Evolutionary conservation across 1,140 invertebrate genomes (phyloP), one percentile per base, ranked within the genome.

Genomic region (Papilio polytes): DNA sequence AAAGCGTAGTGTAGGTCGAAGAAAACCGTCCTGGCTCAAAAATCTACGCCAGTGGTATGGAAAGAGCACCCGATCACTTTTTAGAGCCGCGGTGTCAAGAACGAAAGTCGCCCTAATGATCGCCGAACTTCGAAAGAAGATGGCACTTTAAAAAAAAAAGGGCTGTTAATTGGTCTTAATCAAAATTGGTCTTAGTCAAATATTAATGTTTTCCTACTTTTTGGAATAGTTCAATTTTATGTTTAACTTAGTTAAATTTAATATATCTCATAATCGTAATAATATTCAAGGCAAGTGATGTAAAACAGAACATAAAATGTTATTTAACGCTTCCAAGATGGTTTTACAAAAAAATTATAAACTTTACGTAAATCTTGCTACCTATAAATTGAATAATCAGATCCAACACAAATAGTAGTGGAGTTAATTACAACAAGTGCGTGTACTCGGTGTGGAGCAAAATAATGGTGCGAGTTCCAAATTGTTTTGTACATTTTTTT

Each of bases 351-450:
- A 94, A 94, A 91, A 66, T 13, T 89, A 87, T 89, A 82, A 85
- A 84, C 80, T 84, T 82, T 85, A 81, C 90, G 89, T 83, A 90
- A 92, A 89, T 89, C 77, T 96, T 96, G 96, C 95, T 96, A 88
- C 77, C 85, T 94, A 91, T 84, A 90, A 86, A 89, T 90, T 84
- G 86, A 86, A 85, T 89, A 90, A 87, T 87, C 80, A 70, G 86
- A 85, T 93, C 88, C 84, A 87, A 91, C 88, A 85, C 84, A 83
- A 89, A 85, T 89, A 94, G 90, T 92, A 90, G 82, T 87, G 22
- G 87, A 81, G 87, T 86, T 85, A 85, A 87, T 81, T 86, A 90
- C 86, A 88, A 88, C 81, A 80, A 84, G 89, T 82, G 84, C 86
- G 89, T 36, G 12, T 70, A 31, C 4, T 70, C 12, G 13, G 63